Evolutionary conservation across 2,797 vertebrate genomes (phyloP).

Genomic region (Lerista edwardsae): DNA sequence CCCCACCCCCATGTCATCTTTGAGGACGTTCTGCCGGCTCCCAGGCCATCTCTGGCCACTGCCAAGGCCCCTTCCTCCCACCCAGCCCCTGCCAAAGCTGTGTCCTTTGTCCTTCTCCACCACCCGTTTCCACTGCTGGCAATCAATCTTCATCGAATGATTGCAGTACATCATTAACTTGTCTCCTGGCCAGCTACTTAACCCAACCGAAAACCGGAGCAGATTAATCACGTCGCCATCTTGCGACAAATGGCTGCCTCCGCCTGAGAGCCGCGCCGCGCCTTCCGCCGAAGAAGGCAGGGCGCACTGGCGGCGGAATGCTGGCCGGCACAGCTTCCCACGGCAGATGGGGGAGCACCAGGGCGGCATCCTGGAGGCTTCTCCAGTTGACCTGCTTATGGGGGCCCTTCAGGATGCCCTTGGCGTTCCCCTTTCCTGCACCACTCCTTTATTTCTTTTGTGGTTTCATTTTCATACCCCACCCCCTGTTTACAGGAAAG

Average conservation of each 20-base stretch:
- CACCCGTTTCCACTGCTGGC: conserved; percentile 50
- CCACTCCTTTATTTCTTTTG: too few relatives aligned
- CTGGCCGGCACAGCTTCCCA: too few relatives aligned
- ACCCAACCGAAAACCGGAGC: conserved; percentile 56
- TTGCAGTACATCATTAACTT: conserved; percentile 72
- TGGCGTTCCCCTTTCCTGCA: too few relatives aligned
- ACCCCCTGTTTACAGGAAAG: too few relatives aligned
- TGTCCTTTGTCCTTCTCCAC: conserved; percentile 64
- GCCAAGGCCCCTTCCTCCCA: conserved; percentile 21
- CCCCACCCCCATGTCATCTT: not conserved
- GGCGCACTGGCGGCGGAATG: not conserved
- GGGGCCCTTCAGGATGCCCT: too few relatives aligned
- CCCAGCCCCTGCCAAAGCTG: conserved; percentile 42
- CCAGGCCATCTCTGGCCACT: conserved; percentile 47
- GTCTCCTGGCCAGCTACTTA: conserved; percentile 60
- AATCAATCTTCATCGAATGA: conserved; percentile 66
- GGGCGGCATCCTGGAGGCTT: too few relatives aligned
- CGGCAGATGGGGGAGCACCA: too few relatives aligned
- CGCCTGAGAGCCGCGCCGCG: not conserved
- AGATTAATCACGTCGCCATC: conserved; percentile 53
- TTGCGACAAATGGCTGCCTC: conserved; percentile 30
- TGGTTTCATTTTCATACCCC: too few relatives aligned
- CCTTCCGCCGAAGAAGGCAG: not conserved
- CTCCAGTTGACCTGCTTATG: too few relatives aligned
- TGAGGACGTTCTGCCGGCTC: conserved; percentile 12